phyloP scores from a whole-genome alignment of 2,113 vertebrate genomes.

The Castor canadensis region DNA sequence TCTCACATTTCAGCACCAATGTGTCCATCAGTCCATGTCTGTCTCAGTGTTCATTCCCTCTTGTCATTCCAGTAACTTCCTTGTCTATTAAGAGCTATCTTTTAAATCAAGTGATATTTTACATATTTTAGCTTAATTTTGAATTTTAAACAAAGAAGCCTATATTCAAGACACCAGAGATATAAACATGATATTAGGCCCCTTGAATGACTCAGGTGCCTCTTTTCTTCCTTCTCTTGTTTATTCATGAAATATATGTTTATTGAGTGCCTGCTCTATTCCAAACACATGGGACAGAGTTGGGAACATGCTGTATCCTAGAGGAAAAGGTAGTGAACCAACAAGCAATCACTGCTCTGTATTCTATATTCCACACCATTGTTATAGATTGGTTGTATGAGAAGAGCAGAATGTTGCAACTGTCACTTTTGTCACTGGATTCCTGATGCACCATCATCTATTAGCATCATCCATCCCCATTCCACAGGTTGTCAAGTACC shows the following conservation, averaged over 20 bases:
- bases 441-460: fast-evolving
- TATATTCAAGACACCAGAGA: not conserved
- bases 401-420: not conserved
- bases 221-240: not conserved
- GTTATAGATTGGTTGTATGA: not conserved
- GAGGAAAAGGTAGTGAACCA: not conserved
- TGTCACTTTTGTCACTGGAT: not conserved
- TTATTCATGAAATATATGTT: not conserved
- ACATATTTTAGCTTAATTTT: constrained; percentile 27
- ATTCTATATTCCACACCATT: not conserved
- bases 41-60: not conserved
- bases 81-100: not conserved
- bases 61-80: not conserved
- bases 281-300: not conserved
- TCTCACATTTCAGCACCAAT: not conserved
- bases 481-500: not conserved
- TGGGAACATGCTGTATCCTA: not conserved
- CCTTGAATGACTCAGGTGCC: not conserved
- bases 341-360: not conserved
- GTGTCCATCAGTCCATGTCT: not conserved
- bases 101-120: constrained; percentile 4
- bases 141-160: constrained; percentile 28
- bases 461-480: not conserved
- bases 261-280: not conserved
- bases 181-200: not conserved